Evolutionary conservation across 2,113 vertebrate genomes (phyloP).

Genomic region (Psephotus haematonotus): DNA sequence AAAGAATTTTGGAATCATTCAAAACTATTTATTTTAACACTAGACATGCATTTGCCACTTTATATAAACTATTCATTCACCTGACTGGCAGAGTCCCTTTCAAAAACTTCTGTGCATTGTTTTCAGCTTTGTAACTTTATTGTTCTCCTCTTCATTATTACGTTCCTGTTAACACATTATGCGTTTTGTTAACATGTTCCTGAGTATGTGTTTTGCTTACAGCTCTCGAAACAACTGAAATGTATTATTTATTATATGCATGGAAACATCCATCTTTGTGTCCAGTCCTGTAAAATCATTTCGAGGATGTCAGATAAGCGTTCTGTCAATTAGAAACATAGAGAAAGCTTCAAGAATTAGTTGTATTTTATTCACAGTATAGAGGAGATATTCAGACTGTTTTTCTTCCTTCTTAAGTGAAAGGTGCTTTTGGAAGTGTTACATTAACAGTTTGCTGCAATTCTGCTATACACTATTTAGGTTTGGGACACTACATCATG

Average conservation of each 20-base stretch:
- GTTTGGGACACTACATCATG: background rate
- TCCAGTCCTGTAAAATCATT: background rate
- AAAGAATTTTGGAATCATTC: background rate
- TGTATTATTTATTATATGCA: background rate
- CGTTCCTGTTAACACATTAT: background rate
- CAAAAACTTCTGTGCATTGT: background rate
- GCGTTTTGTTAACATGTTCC: background rate
- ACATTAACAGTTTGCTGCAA: background rate
- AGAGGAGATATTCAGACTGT: background rate
- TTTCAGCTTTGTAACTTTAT: background rate
- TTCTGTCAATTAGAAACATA: background rate
- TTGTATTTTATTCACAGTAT: background rate
- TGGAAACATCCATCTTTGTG: background rate
- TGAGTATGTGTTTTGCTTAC: background rate
- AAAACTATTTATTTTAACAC: background rate
- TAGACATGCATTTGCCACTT: background rate
- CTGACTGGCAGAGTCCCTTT: background rate
- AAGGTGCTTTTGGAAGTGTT: background rate
- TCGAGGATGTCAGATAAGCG: background rate
- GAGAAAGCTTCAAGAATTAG: background rate
- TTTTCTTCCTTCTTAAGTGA: background rate
- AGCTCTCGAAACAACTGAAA: background rate
- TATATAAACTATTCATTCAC: background rate
- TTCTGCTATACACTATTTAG: background rate
- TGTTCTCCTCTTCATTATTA: background rate